Conservation (phyloP, 2,113 vertebrate genomes). For the Pluvialis apricaria region DNA sequence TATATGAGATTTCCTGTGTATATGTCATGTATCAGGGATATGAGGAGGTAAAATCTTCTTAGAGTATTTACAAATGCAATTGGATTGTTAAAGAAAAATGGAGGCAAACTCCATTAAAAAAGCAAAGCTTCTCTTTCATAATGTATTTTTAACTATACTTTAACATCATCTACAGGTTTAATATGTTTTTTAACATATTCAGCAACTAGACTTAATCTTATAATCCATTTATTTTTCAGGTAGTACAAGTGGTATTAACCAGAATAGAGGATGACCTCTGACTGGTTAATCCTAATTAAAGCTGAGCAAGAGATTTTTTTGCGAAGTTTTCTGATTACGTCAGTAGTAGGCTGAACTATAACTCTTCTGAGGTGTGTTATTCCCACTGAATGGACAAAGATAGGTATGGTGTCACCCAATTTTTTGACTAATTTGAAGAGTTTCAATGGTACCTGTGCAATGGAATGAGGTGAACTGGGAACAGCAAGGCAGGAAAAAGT, state of each 20-base stretch:
- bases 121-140: background rate
- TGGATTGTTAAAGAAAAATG: background rate
- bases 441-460: background rate
- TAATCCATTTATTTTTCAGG: slow-evolving; percentile 31
- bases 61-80: background rate
- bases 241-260: background rate
- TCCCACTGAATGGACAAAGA: background rate
- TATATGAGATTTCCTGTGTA: background rate
- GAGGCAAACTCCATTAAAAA: background rate
- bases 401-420: background rate
- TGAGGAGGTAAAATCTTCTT: background rate
- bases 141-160: background rate
- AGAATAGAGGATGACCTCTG: background rate
- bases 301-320: background rate
- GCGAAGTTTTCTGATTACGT: background rate
- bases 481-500: background rate
- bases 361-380: background rate
- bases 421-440: background rate
- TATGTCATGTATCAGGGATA: background rate
- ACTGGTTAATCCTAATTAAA: slow-evolving; percentile 44
- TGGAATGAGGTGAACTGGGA: background rate
- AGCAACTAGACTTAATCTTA: background rate
- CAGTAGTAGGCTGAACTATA: background rate
- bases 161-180: background rate
- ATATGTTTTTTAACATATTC: background rate